phyloP scores from a whole-genome alignment of 2,113 vertebrate genomes.

The Tamias sibiricus region DNA sequence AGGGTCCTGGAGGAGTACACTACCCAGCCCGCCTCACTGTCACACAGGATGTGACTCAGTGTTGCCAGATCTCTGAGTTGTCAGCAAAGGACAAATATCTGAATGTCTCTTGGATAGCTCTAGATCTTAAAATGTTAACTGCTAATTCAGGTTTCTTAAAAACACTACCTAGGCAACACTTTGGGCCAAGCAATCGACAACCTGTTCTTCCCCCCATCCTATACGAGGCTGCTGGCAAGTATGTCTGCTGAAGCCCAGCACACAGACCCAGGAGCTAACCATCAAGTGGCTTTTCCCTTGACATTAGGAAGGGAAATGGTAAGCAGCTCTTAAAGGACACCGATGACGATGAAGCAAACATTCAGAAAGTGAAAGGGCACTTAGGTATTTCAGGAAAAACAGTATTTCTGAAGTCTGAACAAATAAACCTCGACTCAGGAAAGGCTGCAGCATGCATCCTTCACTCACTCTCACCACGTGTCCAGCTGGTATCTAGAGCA shows the following conservation, averaged over 20 bases:
- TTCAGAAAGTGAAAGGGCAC: background rate
- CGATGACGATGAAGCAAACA: background rate
- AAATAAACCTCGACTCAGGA: background rate
- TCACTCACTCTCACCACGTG: background rate
- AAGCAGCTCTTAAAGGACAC: background rate
- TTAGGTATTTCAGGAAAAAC: background rate
- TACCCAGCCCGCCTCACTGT: background rate
- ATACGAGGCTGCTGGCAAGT: background rate
- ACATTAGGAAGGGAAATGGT: background rate
- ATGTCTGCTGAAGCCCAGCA: background rate
- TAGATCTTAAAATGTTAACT: background rate
- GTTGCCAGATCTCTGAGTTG: conserved; percentile 23
- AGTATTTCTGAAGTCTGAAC: background rate
- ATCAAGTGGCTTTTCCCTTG: background rate
- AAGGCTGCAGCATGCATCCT: background rate
- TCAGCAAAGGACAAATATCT: background rate
- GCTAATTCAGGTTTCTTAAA: background rate
- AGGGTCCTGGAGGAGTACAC: background rate
- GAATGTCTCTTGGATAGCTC: background rate
- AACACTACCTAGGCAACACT: background rate
- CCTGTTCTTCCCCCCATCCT: background rate
- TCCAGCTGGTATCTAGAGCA: background rate
- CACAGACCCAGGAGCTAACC: background rate
- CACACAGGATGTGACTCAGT: too few species aligned
- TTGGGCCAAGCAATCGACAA: background rate